Evolutionary conservation across 2,113 vertebrate species (phyloP).

Genomic region (Zapornia atra): DNA sequence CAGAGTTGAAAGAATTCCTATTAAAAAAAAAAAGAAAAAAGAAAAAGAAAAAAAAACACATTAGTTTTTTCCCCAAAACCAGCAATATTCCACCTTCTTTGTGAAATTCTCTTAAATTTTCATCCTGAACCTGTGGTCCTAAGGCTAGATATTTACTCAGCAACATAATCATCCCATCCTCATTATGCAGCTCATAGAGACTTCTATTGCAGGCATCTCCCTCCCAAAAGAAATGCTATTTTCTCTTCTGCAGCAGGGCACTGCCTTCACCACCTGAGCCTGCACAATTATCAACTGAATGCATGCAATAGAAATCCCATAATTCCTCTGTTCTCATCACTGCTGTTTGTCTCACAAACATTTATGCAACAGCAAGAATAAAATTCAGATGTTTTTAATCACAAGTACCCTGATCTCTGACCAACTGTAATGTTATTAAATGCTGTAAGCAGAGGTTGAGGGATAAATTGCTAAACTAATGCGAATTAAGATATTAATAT

Average conservation of each 20-base stretch:
- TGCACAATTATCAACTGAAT: rapidly evolving
- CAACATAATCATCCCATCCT: background rate
- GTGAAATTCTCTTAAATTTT: background rate
- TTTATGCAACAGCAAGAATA: background rate
- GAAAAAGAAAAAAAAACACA: background rate
- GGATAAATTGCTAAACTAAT: background rate
- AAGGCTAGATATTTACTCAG: background rate
- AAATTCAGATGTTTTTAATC: background rate
- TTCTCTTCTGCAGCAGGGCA: background rate
- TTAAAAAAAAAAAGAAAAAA: background rate
- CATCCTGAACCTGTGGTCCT: background rate
- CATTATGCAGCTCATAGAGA: background rate
- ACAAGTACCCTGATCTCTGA: background rate
- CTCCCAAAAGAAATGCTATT: background rate
- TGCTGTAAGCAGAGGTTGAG: background rate
- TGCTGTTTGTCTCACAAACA: background rate
- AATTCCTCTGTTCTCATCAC: background rate
- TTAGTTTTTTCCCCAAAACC: background rate
- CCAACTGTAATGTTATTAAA: background rate
- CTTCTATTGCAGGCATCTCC: background rate
- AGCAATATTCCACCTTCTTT: background rate
- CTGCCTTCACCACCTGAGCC: background rate
- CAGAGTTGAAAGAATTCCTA: slow-evolving; percentile 88
- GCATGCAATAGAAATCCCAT: background rate
- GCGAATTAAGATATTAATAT: background rate